These are phyloP conservation scores for Halictus rubicundus DNA, from an alignment of 1,140 invertebrate genomes.

Conservation along the genomic window DNA sequence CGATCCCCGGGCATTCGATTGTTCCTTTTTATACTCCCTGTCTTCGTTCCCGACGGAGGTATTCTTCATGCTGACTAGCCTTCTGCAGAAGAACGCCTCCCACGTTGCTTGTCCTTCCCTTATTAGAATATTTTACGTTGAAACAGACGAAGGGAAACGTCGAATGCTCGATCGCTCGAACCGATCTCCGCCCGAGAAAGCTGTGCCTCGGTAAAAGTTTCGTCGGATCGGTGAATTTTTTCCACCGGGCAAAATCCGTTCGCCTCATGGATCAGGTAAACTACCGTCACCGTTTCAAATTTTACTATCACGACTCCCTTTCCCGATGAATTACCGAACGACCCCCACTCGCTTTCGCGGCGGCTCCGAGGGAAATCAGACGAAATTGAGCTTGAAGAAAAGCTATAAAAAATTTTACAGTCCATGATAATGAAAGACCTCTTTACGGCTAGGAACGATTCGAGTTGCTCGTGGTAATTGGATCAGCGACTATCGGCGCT, in stretches of 20 bases:
- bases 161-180: constrained; percentile 20
- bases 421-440: background rate
- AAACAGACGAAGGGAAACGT: constrained; percentile 18
- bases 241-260: background rate
- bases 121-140: constrained; percentile 61
- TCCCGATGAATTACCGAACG: constrained; percentile 8
- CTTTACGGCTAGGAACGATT: background rate
- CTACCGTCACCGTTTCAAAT: background rate
- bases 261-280: background rate
- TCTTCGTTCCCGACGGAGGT: constrained; percentile 26
- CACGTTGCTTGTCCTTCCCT: constrained; percentile 23
- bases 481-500: background rate
- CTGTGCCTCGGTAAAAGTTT: background rate
- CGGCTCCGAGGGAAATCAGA: background rate
- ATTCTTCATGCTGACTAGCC: constrained; percentile 4
- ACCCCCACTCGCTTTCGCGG: background rate
- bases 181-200: background rate
- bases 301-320: constrained; percentile 1
- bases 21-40: constrained; percentile 21
- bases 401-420: background rate
- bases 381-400: background rate
- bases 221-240: constrained; percentile 16
- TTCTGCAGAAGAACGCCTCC: background rate
- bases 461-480: background rate
- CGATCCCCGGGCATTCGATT: constrained; percentile 24